Evolutionary conservation across 1,140 invertebrate species (phyloP).

Genomic region (Schlechtendalia chinensis): DNA sequence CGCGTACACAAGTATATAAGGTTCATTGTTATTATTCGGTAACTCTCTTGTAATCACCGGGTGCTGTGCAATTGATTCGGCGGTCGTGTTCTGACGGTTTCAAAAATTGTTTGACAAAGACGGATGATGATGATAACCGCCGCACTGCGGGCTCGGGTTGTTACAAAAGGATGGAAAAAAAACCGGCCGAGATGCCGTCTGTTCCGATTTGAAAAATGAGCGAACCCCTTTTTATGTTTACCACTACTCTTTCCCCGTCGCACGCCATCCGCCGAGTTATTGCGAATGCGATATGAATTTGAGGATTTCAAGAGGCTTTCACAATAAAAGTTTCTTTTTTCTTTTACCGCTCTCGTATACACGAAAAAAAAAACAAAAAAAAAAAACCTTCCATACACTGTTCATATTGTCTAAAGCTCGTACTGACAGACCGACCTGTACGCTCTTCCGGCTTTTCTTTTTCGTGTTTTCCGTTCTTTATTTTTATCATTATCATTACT

Average conservation of each 20-base stretch:
- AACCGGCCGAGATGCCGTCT: not conserved
- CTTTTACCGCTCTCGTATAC: not conserved
- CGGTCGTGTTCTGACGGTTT: not conserved
- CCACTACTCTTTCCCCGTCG: not conserved
- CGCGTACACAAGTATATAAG: too few relatives aligned
- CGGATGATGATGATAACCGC: constrained; percentile 33
- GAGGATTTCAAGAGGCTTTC: constrained; percentile 27
- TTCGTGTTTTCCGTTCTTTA: not conserved
- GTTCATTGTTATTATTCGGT: too few relatives aligned
- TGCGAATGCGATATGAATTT: constrained; percentile 43
- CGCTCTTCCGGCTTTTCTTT: not conserved
- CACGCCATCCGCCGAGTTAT: not conserved
- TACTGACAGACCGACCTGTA: constrained; percentile 2
- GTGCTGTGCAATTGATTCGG: not conserved
- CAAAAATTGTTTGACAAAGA: constrained; percentile 37
- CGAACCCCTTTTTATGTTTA: constrained; percentile 38
- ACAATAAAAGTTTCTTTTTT: constrained; percentile 40
- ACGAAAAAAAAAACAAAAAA: too few relatives aligned
- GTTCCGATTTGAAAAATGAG: constrained; percentile 38
- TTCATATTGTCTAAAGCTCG: not conserved
- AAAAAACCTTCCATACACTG: not conserved
- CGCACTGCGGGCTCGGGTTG: not conserved
- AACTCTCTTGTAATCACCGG: not conserved
- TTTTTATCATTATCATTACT: not conserved
- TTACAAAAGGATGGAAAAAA: constrained; percentile 18